Conservation (phyloP, 2,888 invertebrate genomes). For the Ceraclea dissimilis region DNA sequence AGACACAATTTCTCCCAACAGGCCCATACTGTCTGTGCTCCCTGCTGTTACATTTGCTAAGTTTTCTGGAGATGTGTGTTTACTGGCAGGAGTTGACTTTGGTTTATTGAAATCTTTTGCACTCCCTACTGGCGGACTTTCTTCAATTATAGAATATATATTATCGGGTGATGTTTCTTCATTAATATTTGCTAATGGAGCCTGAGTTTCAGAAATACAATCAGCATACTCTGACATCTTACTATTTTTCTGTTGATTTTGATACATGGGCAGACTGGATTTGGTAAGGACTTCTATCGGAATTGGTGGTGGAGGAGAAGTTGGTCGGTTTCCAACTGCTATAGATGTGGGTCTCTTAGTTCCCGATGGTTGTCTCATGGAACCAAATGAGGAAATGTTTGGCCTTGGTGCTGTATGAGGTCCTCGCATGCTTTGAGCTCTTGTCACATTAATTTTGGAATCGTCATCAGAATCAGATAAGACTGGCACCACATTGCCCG, state of each 20-base stretch:
- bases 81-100: constrained; percentile 34
- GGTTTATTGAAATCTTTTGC: constrained; percentile 1
- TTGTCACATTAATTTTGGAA: constrained; percentile 55
- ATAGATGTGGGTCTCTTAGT: constrained; percentile 68
- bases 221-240: constrained; percentile 64
- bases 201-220: constrained; percentile 61
- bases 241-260: constrained; percentile 42
- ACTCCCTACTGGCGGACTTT: constrained; percentile 48
- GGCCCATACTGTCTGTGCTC: constrained; percentile 64
- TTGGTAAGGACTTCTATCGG: constrained; percentile 38
- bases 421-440: constrained; percentile 78
- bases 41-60: constrained; percentile 40
- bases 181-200: constrained; percentile 54
- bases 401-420: constrained; percentile 48
- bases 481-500: constrained; percentile 54
- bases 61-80: constrained; percentile 37
- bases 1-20: constrained; percentile 78
- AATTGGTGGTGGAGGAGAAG: constrained; percentile 67
- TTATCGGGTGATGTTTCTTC: constrained; percentile 62
- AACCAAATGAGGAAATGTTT: constrained; percentile 68
- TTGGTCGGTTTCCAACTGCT: constrained; percentile 58
- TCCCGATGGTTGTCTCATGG: constrained; percentile 66
- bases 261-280: constrained; percentile 49
- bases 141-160: constrained; percentile 83
- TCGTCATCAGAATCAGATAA: constrained; percentile 47